Base-by-base conservation (phyloP, 2,888 invertebrate species). In the Cybosia mesomella region DNA sequence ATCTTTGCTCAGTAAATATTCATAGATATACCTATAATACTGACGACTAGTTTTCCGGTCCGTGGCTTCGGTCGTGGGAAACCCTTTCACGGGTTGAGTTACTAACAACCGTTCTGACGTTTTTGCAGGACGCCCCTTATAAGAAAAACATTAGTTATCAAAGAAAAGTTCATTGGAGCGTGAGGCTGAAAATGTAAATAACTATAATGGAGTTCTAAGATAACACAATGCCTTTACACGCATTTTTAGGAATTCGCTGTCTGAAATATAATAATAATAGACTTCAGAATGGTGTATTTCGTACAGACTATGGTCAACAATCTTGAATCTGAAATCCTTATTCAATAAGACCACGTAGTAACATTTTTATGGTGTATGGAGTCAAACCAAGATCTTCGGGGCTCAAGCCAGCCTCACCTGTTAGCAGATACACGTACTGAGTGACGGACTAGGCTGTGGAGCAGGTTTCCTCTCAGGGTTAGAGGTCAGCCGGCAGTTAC, bases 41-140 rank as follows among this genome's bases (percentile, higher is more conserved):
- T 73, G 73, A 80, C 64, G 69, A 71, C 73, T 80, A 82, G 73
- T 77, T 80, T 80, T 80, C 78, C 81, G 64, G 71, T 77, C 74
- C 68, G 61, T 21, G 71, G 68, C 66, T 36, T 73, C 66, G 71
- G 69, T 54, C 72, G 64, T 49, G 68, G 66, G 66, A 64, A 55
- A 80, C 73, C 83, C 82, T 75, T 82, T 75, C 59, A 69, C 58
- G 73, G 78, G 75, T 75, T 67, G 73, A 62, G 67, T 73, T 73
- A 68, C 68, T 73, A 60, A 59, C 65, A 73, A 76, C 57, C 58
- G 24, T 53, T 53, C 53, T 39, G 22, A 60, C 57, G 67, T 75
- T 74, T 80, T 74, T 80, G 63, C 62, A 36, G 60, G 66, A 65
- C 62, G 43, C 54, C 63, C 55, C 71, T 67, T 53, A 75, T 60